Evolutionary conservation across 2,888 invertebrate genomes (phyloP).

Genomic region (Campoletis raptor): DNA sequence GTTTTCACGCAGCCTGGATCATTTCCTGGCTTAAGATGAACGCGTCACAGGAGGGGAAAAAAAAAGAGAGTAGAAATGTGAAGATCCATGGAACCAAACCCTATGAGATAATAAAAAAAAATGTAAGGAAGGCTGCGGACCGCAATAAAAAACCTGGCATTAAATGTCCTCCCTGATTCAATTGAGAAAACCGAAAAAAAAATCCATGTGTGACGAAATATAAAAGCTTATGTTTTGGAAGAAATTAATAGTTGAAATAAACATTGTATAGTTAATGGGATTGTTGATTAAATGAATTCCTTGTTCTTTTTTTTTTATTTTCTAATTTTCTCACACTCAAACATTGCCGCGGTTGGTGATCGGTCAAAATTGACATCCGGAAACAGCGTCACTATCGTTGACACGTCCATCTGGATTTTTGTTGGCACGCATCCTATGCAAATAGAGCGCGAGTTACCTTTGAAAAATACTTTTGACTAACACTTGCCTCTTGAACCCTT

Average conservation of each 20-base stretch:
- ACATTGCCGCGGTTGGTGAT: not conserved
- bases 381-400: slow-evolving; percentile 39
- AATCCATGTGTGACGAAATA: no score
- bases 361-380: slow-evolving; percentile 44
- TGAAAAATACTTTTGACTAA: slow-evolving; percentile 35
- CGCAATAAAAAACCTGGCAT: slow-evolving; percentile 1
- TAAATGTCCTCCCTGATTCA: not conserved
- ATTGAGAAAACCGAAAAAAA: not conserved
- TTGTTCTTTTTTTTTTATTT: not conserved
- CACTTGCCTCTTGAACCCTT: slow-evolving; percentile 1
- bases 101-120: not conserved
- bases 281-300: not conserved
- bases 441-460: slow-evolving; percentile 47
- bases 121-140: not conserved
- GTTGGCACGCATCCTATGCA: slow-evolving; percentile 55
- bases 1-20: slow-evolving; percentile 62
- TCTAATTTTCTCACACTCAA: slow-evolving; percentile 1
- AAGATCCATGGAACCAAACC: slow-evolving; percentile 60
- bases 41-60: slow-evolving; percentile 23
- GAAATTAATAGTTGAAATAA: no score
- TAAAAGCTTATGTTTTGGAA: no score
- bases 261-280: not conserved
- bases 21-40: slow-evolving; percentile 68
- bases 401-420: slow-evolving; percentile 51
- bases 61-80: not conserved